Conservation (phyloP, 2,888 invertebrate genomes). For the Candidula unifasciata region DNA sequence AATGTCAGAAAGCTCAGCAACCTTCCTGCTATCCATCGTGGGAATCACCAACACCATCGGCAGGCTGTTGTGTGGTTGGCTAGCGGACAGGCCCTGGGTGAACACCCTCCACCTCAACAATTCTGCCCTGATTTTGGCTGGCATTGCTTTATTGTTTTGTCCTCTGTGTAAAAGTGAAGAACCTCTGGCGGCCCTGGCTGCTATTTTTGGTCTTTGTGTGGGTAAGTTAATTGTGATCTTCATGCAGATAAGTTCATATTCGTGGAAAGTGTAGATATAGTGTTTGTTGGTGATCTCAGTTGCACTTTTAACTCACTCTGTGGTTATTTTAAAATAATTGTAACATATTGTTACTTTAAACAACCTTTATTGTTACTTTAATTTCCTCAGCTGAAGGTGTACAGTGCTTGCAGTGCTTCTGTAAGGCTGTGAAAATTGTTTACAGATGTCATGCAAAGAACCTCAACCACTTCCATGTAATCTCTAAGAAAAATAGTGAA, state of each 20-base stretch:
- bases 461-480: too few species aligned
- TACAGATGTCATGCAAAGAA: too few species aligned
- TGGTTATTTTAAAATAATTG: too few species aligned
- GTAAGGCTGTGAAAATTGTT: too few species aligned
- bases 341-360: too few species aligned
- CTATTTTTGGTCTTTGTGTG: slow-evolving; percentile 92
- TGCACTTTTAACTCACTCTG: too few species aligned
- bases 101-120: slow-evolving; percentile 94
- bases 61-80: slow-evolving; percentile 86
- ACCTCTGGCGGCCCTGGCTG: slow-evolving; percentile 88
- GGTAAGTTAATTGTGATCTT: slow-evolving; percentile 81
- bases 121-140: slow-evolving; percentile 90
- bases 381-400: too few species aligned
- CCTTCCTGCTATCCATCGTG: slow-evolving; percentile 88
- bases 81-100: slow-evolving; percentile 87
- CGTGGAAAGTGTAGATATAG: too few species aligned
- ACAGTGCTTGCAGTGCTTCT: too few species aligned
- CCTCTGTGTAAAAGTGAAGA: slow-evolving; percentile 82
- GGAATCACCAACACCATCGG: slow-evolving; percentile 95
- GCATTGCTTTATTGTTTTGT: slow-evolving; percentile 89
- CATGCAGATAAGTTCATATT: not conserved
- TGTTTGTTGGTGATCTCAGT: too few species aligned
- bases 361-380: too few species aligned
- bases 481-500: too few species aligned
- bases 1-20: slow-evolving; percentile 78